These are phyloP conservation scores for Perccottus glenii DNA, from an alignment of 2,113 vertebrate species.

Conservation along the genomic window DNA sequence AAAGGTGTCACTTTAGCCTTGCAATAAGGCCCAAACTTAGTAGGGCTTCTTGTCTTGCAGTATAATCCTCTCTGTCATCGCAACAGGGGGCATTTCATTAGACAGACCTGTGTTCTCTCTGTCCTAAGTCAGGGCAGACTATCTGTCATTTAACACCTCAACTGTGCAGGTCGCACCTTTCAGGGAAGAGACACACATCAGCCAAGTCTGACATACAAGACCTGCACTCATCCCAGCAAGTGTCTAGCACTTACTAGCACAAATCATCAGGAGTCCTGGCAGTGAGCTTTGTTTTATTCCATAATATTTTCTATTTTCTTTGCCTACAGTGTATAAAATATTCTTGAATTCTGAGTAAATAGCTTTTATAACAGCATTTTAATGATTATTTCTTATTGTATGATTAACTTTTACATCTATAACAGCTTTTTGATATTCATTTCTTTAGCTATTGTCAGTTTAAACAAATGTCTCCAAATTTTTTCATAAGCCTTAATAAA, in stretches of 20 bases:
- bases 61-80: slow-evolving; percentile 51
- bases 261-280: too few relatives aligned
- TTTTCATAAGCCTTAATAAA: too few relatives aligned
- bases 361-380: too few relatives aligned
- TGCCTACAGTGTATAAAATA: too few relatives aligned
- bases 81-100: slow-evolving; percentile 41
- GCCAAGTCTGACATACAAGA: slow-evolving; percentile 4
- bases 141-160: slow-evolving; percentile 44
- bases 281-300: not conserved
- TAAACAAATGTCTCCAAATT: not conserved
- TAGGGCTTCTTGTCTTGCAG: slow-evolving; percentile 29
- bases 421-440: too few relatives aligned
- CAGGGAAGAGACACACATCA: slow-evolving; percentile 12
- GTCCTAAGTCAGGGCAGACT: slow-evolving; percentile 24
- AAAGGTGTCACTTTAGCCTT: slow-evolving; percentile 14
- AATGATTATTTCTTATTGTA: too few relatives aligned
- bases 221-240: slow-evolving; percentile 5
- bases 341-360: too few relatives aligned
- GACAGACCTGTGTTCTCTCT: slow-evolving; percentile 12
- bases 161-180: slow-evolving; percentile 21
- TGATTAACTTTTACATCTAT: too few relatives aligned
- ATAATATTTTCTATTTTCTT: too few relatives aligned
- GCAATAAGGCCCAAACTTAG: not conserved
- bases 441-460: not conserved
- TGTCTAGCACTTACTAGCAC: too few relatives aligned